Base-by-base conservation (phyloP, 2,113 vertebrate species). In the Ginglymostoma cirratum region DNA sequence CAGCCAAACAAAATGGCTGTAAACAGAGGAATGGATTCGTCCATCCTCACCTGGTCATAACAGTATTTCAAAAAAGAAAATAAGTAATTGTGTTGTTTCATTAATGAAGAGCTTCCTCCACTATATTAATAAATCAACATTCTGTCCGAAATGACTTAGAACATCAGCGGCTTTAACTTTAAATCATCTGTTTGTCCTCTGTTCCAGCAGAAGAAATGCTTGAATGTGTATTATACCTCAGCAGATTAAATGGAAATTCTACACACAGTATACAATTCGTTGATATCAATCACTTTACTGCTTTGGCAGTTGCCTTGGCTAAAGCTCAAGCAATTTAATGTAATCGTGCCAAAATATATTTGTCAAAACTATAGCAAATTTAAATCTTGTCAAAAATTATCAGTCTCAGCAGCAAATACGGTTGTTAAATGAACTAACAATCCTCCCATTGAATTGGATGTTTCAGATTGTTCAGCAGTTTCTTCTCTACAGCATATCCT, bases 291-390 rank as follows among this genome's bases (percentile, higher is more conserved):
- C 66, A 30, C 14, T 94, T 94, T 45, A 70, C 38, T 69, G 93
- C 65, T 94, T 70, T 70, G 55, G 61, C 90, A 94, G 90, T 66
- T 66, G 61, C 65, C 90, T 94, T 94, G 87, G 93, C 66, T 27
- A 70, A 42, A 70, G 38, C 38, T 48, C 42, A 67, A 48, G 12
- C 21, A 94, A 45, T 70, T 94, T 38, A 94, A 7, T 34, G 3
- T 1, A 34, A 76, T 95, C 30, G 42, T 76, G 45, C 23, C 92
- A 97, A 96, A 97, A 97, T 96, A 96, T 97, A 98, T 98, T 97
- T 97, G 98, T 98, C 97, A 98, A 97, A 97, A 97, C 96, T 97
- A 97, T 97, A 97, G 97, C 97, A 98, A 48, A 98, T 97, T 98
- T 97, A 97, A 97, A 96, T 96, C 97, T 97, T 97, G 97, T 97